Evolutionary conservation across 2,113 vertebrate species (phyloP), one percentile per base, ranked within the genome.

Genomic region (Sporophila hypoxantha): DNA sequence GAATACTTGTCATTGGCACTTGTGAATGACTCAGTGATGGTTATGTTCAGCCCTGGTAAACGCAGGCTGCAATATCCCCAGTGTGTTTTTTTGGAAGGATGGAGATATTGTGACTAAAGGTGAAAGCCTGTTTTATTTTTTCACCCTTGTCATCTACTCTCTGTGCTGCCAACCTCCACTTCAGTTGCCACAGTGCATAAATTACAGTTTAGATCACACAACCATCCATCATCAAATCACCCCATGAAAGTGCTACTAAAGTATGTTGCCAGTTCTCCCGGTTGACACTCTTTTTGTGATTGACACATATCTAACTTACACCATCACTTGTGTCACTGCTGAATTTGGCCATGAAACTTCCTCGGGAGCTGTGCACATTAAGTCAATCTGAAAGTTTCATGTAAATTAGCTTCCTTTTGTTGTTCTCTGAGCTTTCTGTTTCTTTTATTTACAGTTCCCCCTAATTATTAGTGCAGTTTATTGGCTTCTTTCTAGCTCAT

Each of bases 121-220:
- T 95, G 92, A 94, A 95, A 94, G 92, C 87, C 93, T 94, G 91
- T 88, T 94, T 93, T 94, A 91, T 90, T 94, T 95, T 95, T 94
- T 93, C 93, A 95, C 93, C 92, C 93, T 88, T 95, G 93, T 95
- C 90, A 95, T 87, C 88, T 85, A 92, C 84, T 93, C 71, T 85
- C 75, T 93, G 75, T 8, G 67, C 94, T 95, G 94, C 94, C 94
- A 94, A 94, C 88, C 93, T 95, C 87, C 94, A 90, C 91, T 93
- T 94, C 93, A 82, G 92, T 95, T 95, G 94, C 94, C 92, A 94
- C 92, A 94, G 86, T 88, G 94, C 92, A 93, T 95, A 95, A 94
- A 94, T 94, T 95, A 95, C 89, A 85, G 70, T 91, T 95, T 93
- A 91, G 93, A 92, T 93, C 86, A 59, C 87, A 94, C 78, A 94